Percentiles rank a stretch among this genome's conserved stretches.
phyloP scores from a whole-genome alignment of 2,797 vertebrate species.

The Atherinosoma microstoma region DNA sequence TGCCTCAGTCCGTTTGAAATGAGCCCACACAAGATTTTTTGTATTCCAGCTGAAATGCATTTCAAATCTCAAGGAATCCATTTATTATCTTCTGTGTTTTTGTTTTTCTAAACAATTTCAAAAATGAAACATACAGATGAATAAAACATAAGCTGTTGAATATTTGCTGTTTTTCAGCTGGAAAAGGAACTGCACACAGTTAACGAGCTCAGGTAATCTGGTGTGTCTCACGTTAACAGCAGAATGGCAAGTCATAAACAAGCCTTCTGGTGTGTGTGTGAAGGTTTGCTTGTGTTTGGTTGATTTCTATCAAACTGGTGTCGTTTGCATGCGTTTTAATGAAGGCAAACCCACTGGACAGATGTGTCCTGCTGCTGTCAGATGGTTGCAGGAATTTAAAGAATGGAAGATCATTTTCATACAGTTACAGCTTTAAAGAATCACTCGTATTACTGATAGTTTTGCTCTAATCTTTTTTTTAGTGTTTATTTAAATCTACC shows the following conservation, averaged over 20 bases:
- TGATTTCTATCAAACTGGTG: background rate
- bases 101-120: background rate
- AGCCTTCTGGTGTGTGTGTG: background rate
- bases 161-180: background rate
- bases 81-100: background rate
- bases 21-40: background rate
- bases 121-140: background rate
- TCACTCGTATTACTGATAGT: background rate
- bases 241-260: slow-evolving; percentile 2
- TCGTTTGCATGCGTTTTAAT: background rate
- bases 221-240: background rate
- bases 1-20: background rate
- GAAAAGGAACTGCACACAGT: background rate
- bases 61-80: background rate
- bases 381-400: background rate
- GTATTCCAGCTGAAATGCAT: background rate
- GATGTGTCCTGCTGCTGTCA: background rate
- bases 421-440: background rate
- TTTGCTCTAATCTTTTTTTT: background rate
- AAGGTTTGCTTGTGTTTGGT: background rate
- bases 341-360: background rate
- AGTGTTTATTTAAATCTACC: background rate
- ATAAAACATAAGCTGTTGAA: background rate
- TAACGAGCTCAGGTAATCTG: slow-evolving; percentile 1
- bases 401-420: background rate